A percentile compares a stretch with the other conserved stretches of the same genome.
Evolutionary conservation across 2,888 invertebrate genomes (phyloP).

Genomic region (Philopedon plagiatum): DNA sequence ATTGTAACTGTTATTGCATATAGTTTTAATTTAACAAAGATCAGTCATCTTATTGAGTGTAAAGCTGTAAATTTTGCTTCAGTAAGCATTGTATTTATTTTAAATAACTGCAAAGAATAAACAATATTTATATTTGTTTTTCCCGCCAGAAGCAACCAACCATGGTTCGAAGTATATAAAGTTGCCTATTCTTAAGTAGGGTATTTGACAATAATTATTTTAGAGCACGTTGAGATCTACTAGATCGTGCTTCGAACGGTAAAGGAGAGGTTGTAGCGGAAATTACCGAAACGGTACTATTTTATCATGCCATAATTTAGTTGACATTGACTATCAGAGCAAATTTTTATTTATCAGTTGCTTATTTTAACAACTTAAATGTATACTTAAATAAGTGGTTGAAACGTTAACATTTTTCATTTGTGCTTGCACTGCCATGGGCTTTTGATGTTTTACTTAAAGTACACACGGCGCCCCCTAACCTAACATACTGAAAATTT

Average conservation of each 20-base stretch:
- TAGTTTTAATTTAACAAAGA: too few species aligned
- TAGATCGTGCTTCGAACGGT: background rate
- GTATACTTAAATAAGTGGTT: background rate
- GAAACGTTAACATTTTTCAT: background rate
- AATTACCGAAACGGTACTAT: background rate
- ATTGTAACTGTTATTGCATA: too few species aligned
- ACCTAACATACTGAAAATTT: background rate
- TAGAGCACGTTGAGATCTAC: background rate
- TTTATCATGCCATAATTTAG: background rate
- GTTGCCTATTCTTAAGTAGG: background rate
- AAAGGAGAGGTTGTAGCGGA: background rate
- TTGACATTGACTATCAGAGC: conserved; percentile 2
- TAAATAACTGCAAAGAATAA: too few species aligned
- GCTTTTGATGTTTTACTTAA: background rate
- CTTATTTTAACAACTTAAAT: background rate
- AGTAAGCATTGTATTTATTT: background rate
- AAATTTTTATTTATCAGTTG: conserved; percentile 2
- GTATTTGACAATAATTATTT: background rate
- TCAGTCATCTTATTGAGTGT: too few species aligned
- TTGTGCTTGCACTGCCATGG: background rate
- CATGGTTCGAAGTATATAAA: background rate
- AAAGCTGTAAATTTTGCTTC: too few species aligned
- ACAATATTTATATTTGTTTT: too few species aligned
- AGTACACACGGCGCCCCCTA: background rate
- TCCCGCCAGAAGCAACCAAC: conserved; percentile 1